Evolutionary conservation across 1,140 invertebrate genomes (phyloP), one percentile per base, ranked within the genome.

Genomic region (Drosophila miranda): DNA sequence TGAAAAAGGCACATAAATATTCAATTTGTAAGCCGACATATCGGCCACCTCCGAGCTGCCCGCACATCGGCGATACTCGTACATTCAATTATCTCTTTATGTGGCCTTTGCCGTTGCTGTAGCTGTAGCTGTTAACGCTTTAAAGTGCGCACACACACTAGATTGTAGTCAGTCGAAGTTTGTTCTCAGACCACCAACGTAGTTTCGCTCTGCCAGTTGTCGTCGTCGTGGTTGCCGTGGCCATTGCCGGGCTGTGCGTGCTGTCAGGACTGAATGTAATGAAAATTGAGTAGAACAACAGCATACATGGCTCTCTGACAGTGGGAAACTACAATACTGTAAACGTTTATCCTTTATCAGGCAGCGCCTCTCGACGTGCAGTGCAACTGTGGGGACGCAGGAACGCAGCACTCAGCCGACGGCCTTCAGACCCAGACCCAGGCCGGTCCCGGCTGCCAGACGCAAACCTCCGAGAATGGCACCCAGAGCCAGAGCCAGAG

Each of bases 381-480:
- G 23, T 86, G 82, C 66, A 68, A 62, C 49, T 44, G 63, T 16
- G 61, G 42, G 16, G 41, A 8, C 51, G 44, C 14, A 26, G 75
- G 55, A 8, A 75, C 41, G 26, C 78, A 81, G 55, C 28, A 30
- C 30, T 81, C 82, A 4, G 30, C 38, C 4, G 46, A 70, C 56
- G 82, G 82, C 42, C 44, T 46, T 38, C 82, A 87, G 58, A 63
- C 45, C 9, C 82, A 87, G 63, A 70, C 78, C 11, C 82, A 87
- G 57, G 73, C 67, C 41, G 82, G 82, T 41, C 62, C 82, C 1
- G 82, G 82, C 34, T 87, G 82, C 45, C 82, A 87, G 51, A 34
- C 53, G 14, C 82, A 87, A 57, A 67, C 38, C 23, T 81, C 75
- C 2, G 70, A 66, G 16, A 66, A 86, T 34, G 82, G 82, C 6